Base-by-base conservation (phyloP, 2,888 invertebrate genomes). In the Meteorus colon region DNA sequence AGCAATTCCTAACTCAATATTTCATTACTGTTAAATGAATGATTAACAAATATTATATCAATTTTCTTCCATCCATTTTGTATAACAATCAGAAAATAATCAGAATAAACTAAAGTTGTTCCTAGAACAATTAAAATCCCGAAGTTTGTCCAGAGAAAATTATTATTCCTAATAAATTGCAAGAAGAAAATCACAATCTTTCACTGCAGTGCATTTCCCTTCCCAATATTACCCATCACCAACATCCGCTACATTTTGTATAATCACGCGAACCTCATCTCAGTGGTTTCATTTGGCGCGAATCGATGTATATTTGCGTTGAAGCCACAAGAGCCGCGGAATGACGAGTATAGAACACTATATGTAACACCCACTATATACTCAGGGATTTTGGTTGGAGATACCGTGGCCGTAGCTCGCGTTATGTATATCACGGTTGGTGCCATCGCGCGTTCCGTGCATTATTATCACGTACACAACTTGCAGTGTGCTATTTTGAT, bases 221-320 rank as follows among this genome's bases (percentile, higher is more conserved):
- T 34, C 12, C 12, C 12, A 12, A 41, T 41, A 41, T 41, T 12
- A 41, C 2, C 41, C 41, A 41, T 12, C 8, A 41, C 8, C 12
- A 41, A 41, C 41, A 41, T 41, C 19, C 62, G 62, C 59, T n/a
- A 51, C 63, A 51, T 55, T 71, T 27, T 68, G 10, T 68, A 48
- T 68, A 41, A 45, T 19, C 16, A 45, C 24, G 19, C 37, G 37
- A 5, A 63, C 24, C 19, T 24, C n/a, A 24, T 29, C 74, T 62
- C 68, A 66, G 68, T 51, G 67, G 73, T 73, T 77, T 71, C 41
- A 77, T 78, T 78, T 75, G 69, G 65, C 66, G 75, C 72, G 45
- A 76, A 74, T 41, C 41, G 41, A 41, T 41, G 41, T 71, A 67
- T 71, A 45, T 48, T 31, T 59, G 65, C 31, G 24, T 41, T 34